phyloP scores from a whole-genome alignment of 2,113 vertebrate species.

The Montifringilla adamsi region DNA sequence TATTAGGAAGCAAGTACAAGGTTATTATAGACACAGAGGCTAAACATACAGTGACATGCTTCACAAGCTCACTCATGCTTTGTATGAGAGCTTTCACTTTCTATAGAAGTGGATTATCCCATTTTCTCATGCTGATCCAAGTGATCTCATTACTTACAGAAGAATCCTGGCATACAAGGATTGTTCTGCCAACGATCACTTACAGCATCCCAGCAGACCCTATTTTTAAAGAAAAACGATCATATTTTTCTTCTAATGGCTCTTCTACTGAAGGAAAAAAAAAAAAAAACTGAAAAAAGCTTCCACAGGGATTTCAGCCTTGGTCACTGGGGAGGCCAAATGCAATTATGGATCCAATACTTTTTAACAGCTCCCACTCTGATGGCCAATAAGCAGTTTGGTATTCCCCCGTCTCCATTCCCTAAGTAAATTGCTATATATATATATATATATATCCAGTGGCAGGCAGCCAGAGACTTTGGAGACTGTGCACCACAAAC shows the following conservation, averaged over 20 bases:
- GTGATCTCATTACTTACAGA: conserved; percentile 55
- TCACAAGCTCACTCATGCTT: conserved; percentile 28
- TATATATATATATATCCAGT: background rate
- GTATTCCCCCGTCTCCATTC: conserved; percentile 16
- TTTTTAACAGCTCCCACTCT: conserved; percentile 36
- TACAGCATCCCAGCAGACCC: background rate
- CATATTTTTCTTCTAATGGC: background rate
- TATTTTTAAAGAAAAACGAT: conserved; percentile 27
- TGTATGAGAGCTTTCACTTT: conserved; percentile 23
- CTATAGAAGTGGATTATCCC: conserved; percentile 29
- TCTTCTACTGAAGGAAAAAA: background rate
- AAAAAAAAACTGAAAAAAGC: background rate
- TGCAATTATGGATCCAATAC: conserved; percentile 34
- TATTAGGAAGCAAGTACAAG: conserved; percentile 7
- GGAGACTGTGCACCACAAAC: conserved; percentile 20
- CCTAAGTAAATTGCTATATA: conserved; percentile 33
- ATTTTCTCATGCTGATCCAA: conserved; percentile 49
- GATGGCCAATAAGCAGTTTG: conserved; percentile 44
- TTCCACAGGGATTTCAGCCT: background rate
- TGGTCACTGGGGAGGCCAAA: background rate
- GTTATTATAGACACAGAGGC: conserved; percentile 2
- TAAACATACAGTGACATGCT: conserved; percentile 24
- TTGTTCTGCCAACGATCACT: conserved; percentile 9
- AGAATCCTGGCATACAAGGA: conserved; percentile 6
- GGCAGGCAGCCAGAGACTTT: conserved; percentile 10